Evolutionary conservation across 2,888 invertebrate genomes (phyloP), one percentile per base, ranked within the genome.

Genomic region (Anoplius nigerrimus): DNA sequence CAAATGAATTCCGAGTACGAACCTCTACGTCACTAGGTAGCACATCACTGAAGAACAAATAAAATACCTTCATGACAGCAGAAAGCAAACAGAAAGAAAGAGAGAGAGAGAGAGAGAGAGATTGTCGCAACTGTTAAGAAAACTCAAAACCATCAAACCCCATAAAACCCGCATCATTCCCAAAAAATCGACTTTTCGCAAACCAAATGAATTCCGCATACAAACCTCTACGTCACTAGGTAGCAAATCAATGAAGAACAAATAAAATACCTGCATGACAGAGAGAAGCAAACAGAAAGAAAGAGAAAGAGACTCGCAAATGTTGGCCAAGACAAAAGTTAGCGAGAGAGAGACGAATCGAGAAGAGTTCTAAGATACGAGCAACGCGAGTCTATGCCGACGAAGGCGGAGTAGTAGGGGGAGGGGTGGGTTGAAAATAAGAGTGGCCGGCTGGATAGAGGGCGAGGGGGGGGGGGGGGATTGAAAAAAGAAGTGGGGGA

Each of bases 1-100:
- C 59, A 46, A 63, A 74, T 77, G 69, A 78, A 75, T 74, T 69
- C 70, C 70, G 68, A 60, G 63, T 66, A 74, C 72, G 56, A 74
- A 71, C 71, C 66, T 57, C 70, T 52, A 34, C 62, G 67, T 60
- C 63, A n/a, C n/a, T n/a, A n/a, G n/a, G n/a, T n/a, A n/a, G n/a
- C n/a, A n/a, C n/a, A n/a, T n/a, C n/a, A n/a, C n/a, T n/a, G n/a
- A n/a, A n/a, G n/a, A n/a, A n/a, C n/a, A n/a, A n/a, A n/a, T n/a
- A n/a, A n/a, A n/a, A n/a, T n/a, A n/a, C n/a, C n/a, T n/a, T n/a
- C 51, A 54, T 43, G 20, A 34, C 13, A 42, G 42, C 13, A 42
- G 6, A 42, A 13, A 42, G 13, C 8, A 42, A 13, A 42, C 15
- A 2, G 34, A 34, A 21, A 11, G 13, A 18, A 48, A 48, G 11